phyloP scores from a whole-genome alignment of 2,797 vertebrate species.

The Crocidura indochinensis region DNA sequence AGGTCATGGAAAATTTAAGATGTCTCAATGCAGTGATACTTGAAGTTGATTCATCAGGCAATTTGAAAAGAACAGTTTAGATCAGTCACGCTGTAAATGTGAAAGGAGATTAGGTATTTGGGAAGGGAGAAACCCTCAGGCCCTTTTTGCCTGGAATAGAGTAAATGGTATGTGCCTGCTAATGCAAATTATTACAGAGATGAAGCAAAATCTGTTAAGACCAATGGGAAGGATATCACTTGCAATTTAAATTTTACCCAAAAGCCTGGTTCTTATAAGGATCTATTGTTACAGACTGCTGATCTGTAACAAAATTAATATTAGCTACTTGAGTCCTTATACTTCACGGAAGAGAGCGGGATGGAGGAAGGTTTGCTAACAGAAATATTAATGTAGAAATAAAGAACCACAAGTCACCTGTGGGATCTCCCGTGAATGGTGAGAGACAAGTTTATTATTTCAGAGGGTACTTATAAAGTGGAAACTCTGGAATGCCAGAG shows the following conservation, averaged over 20 bases:
- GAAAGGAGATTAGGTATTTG: constrained; percentile 33
- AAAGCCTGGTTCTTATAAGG: constrained; percentile 15
- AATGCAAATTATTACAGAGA: background rate
- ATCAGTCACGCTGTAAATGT: constrained; percentile 10
- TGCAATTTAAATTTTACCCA: background rate
- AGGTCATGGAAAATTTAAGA: constrained; percentile 44
- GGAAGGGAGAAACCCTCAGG: constrained; percentile 27
- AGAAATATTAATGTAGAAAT: no score
- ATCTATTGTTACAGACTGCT: no score
- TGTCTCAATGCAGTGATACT: background rate
- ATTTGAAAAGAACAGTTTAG: constrained; percentile 21
- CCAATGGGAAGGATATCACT: background rate
- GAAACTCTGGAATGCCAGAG: no score
- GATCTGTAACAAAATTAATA: no score
- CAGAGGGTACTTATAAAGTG: no score
- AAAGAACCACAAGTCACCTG: no score
- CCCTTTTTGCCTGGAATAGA: constrained; percentile 37
- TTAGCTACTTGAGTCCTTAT: no score
- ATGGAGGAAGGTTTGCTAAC: no score
- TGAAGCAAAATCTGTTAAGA: constrained; percentile 1
- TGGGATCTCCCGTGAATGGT: no score
- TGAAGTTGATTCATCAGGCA: constrained; percentile 53
- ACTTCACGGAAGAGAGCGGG: no score
- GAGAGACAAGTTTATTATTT: no score
- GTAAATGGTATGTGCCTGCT: background rate